phyloP scores from a whole-genome alignment of 2,888 invertebrate species.

The Xiphydria camelus region DNA sequence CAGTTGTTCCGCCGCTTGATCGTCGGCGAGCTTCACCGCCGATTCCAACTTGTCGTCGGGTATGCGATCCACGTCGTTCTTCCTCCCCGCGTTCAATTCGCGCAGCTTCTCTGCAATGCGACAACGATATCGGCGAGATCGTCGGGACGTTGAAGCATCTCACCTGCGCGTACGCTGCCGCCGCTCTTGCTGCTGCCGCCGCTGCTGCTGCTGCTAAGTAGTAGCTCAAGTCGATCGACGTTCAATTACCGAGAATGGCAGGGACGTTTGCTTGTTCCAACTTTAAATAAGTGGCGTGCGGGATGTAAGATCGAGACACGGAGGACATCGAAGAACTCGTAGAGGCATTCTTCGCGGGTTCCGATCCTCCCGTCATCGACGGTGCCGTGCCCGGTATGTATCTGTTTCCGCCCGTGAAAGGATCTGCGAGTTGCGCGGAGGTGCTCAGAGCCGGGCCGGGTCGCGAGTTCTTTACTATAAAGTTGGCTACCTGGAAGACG shows the following conservation, averaged over 20 bases:
- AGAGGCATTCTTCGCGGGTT: slow-evolving; percentile 31
- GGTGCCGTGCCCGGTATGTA: slow-evolving; percentile 66
- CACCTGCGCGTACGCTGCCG: too few species aligned
- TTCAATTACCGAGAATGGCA: slow-evolving; percentile 75
- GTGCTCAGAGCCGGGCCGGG: slow-evolving; percentile 34
- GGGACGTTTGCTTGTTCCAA: slow-evolving; percentile 79
- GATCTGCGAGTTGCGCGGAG: slow-evolving; percentile 61
- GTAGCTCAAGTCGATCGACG: slow-evolving; percentile 38
- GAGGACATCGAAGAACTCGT: slow-evolving; percentile 24
- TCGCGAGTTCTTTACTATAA: slow-evolving; percentile 80
- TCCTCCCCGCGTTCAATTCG: slow-evolving; percentile 73
- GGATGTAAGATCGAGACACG: slow-evolving; percentile 55
- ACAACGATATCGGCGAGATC: too few species aligned
- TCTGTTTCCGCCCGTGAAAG: slow-evolving; percentile 71
- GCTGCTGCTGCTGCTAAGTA: too few species aligned
- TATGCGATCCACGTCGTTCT: slow-evolving; percentile 60
- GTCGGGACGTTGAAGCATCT: too few species aligned
- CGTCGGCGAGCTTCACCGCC: slow-evolving; percentile 67
- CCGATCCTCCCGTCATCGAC: slow-evolving; percentile 37
- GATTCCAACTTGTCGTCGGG: slow-evolving; percentile 64
- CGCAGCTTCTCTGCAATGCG: slow-evolving; percentile 45
- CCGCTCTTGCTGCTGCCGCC: too few species aligned
- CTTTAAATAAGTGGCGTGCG: slow-evolving; percentile 63
- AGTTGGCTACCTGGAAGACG: slow-evolving; percentile 77
- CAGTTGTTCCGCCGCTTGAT: slow-evolving; percentile 23